phyloP scores from a whole-genome alignment of 2,797 vertebrate genomes.

The Simalia tracyae region DNA sequence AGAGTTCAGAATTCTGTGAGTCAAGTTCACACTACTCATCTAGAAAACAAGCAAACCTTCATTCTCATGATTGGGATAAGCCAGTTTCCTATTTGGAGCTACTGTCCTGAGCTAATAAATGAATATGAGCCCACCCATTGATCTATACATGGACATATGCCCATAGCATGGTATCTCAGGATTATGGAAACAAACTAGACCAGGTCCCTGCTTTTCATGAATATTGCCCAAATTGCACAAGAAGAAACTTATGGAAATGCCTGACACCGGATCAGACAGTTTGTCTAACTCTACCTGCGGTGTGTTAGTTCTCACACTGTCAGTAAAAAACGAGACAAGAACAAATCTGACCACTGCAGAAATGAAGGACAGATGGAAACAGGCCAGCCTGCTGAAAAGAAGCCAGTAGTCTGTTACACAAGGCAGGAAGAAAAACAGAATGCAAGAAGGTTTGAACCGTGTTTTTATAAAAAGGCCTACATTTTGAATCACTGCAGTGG shows the following conservation, averaged over 20 bases:
- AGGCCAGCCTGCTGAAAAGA: not conserved
- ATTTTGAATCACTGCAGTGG: not conserved
- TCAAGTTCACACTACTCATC: not conserved
- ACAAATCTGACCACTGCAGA: not conserved
- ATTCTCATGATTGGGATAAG: not conserved
- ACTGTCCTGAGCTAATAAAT: not conserved
- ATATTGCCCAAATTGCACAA: not conserved
- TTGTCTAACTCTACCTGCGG: not conserved
- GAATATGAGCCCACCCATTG: not conserved
- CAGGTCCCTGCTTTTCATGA: not conserved
- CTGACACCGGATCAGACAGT: not conserved
- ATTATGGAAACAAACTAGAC: not conserved
- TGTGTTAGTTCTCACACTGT: not conserved
- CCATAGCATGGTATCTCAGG: not conserved
- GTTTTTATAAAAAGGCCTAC: not conserved
- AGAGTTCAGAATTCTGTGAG: constrained; percentile 28
- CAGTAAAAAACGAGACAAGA: not conserved
- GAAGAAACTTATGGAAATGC: not conserved
- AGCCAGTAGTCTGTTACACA: not conserved
- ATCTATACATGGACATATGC: not conserved
- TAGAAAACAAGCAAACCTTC: constrained; percentile 2
- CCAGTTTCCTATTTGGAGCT: not conserved
- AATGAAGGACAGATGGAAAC: not conserved
- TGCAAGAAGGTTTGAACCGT: not conserved
- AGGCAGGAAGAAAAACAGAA: not conserved